Conservation (phyloP, 2,888 invertebrate genomes). For the Hirtodrosophila confusa region DNA sequence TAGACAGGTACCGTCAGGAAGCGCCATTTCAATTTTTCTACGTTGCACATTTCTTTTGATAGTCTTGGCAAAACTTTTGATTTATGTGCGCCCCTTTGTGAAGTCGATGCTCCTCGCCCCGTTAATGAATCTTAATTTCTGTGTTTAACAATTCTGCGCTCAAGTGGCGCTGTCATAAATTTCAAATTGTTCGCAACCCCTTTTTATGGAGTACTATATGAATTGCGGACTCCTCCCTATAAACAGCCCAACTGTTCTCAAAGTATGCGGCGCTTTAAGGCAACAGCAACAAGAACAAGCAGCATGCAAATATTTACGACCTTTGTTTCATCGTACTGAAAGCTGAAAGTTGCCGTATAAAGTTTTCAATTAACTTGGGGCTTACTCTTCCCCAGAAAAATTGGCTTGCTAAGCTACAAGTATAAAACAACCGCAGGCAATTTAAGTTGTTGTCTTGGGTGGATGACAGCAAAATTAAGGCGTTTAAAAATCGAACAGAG, state of each 20-base stretch:
- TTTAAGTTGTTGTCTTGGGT: slow-evolving; percentile 24
- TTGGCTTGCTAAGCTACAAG: slow-evolving; percentile 9
- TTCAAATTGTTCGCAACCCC: slow-evolving; percentile 61
- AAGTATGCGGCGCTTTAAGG: too few relatives aligned
- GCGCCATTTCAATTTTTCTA: slow-evolving; percentile 25
- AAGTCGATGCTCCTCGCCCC: slow-evolving; percentile 9
- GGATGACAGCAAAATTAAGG: background rate
- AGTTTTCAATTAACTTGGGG: slow-evolving; percentile 36
- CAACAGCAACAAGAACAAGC: background rate
- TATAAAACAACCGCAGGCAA: slow-evolving; percentile 29
- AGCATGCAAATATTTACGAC: slow-evolving; percentile 55
- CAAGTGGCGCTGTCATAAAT: slow-evolving; percentile 64
- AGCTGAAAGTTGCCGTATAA: slow-evolving; percentile 28
- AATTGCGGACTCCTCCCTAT: slow-evolving; percentile 2
- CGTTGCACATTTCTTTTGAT: slow-evolving; percentile 7
- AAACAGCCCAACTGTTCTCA: background rate
- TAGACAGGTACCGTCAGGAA: background rate
- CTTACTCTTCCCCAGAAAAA: slow-evolving; percentile 1
- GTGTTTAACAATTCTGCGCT: slow-evolving; percentile 49
- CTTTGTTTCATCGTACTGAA: slow-evolving; percentile 29
- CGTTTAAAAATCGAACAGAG: too few relatives aligned
- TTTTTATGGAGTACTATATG: slow-evolving; percentile 20
- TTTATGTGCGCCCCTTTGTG: slow-evolving; percentile 48
- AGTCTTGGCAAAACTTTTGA: slow-evolving; percentile 41
- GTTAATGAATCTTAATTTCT: slow-evolving; percentile 74